Base-by-base conservation (phyloP, 1,140 invertebrate species). In the Drosophila watanabei region DNA sequence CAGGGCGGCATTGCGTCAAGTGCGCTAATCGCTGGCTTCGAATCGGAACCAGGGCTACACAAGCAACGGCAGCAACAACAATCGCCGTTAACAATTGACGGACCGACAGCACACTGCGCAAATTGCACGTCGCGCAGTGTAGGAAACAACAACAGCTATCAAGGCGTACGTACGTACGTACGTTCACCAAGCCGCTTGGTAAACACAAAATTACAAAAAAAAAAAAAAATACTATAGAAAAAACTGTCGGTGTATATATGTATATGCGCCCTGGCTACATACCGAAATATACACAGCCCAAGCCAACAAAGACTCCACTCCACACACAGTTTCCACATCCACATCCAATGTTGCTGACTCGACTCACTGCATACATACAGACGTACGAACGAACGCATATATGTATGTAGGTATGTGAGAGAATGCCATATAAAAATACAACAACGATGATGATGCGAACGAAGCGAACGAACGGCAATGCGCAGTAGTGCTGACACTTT, bases 361-460 rank as follows among this genome's bases (percentile, higher is more conserved):
- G 80, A 62, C 75, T 57, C 49, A 45, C 49, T 70, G 59, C 61
- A 45, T 64, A 70, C 58, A 79, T 60, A 49, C 57, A 59, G 11
- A 51, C 32, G 28, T 24, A 48, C 65, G 30, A 59, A 52, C 51
- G 51, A 52, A 20, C 51, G 51, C 32, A 52, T 41, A 39, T 77
- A 41, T 59, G 30, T 66, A 35, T 39, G 63, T 73, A 65, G 76
- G 83, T 68, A 71, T 28, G 73, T 78, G 81, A 58, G 83, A 87
- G 85, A 85, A 85, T 81, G 83, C 82, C 82, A 86, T 86, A 87
- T 82, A 82, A 86, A 86, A 85, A 84, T 82, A 83, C 73, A 83
- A 58, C 54, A 72, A 41, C 45, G 33, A 57, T 58, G 54, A 41
- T 37, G 33, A 57, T 43, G 35, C 56, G 56, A 58, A 28, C 48